Evolutionary conservation across 2,888 invertebrate genomes (phyloP).

Genomic region (Allygus modestus): DNA sequence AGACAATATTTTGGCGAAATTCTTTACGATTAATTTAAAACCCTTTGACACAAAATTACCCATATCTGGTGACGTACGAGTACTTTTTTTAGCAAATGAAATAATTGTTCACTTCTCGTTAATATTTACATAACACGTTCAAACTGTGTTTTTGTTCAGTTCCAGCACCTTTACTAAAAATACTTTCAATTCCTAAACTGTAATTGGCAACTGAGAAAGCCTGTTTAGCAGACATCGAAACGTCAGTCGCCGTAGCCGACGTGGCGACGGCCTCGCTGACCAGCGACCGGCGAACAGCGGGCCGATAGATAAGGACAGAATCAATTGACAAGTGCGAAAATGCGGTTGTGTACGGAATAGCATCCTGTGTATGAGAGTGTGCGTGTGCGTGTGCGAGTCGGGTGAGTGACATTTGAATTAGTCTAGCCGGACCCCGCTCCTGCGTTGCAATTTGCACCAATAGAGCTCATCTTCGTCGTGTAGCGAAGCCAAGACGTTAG

Average conservation of each 20-base stretch:
- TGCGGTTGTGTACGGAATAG: conserved; percentile 44
- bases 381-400: background rate
- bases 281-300: background rate
- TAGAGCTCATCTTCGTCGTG: background rate
- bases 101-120: too few relatives aligned
- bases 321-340: conserved; percentile 57
- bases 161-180: too few relatives aligned
- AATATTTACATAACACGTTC: too few relatives aligned
- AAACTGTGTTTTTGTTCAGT: too few relatives aligned
- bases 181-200: background rate
- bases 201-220: background rate
- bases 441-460: conserved; percentile 25
- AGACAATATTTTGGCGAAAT: too few relatives aligned
- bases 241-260: background rate
- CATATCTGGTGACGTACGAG: too few relatives aligned
- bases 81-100: too few relatives aligned
- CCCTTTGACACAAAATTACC: too few relatives aligned
- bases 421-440: background rate
- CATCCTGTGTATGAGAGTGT: background rate
- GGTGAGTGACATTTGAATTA: conserved; percentile 55
- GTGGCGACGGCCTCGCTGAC: background rate
- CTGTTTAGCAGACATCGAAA: background rate
- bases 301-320: conserved; percentile 51
- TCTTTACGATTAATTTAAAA: too few relatives aligned
- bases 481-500: too few relatives aligned